Conservation (phyloP, 2,797 vertebrate genomes). For the Hoplostethus atlanticus region DNA sequence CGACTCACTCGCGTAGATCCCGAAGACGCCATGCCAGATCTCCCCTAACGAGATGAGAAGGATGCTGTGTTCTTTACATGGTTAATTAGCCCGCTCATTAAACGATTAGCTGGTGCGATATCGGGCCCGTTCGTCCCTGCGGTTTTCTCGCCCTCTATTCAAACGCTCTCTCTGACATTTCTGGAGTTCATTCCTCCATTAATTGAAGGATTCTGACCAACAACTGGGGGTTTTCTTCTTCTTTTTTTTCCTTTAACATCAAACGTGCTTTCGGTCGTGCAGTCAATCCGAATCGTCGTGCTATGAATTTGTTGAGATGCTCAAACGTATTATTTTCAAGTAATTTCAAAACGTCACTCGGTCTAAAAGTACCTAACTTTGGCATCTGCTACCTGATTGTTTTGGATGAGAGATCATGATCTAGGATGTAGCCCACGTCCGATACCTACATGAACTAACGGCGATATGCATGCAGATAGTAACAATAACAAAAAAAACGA, state of each 20-base stretch:
- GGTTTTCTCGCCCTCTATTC: constrained; percentile 33
- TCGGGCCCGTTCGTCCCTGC: constrained; percentile 28
- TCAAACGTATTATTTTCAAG: too few species aligned
- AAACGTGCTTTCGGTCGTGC: background rate
- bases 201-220: constrained; percentile 49
- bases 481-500: too few species aligned
- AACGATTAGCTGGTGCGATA: constrained; percentile 50
- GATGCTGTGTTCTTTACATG: constrained; percentile 39
- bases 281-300: too few species aligned
- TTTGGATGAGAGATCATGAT: too few species aligned
- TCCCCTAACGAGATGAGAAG: constrained; percentile 41
- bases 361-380: too few species aligned
- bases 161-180: constrained; percentile 43
- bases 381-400: too few species aligned
- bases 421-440: too few species aligned
- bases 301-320: background rate
- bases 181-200: constrained; percentile 12
- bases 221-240: too few species aligned
- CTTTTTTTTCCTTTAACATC: background rate
- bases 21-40: constrained; percentile 34
- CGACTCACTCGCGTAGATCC: constrained; percentile 24
- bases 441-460: too few species aligned
- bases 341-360: too few species aligned
- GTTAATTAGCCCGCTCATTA: constrained; percentile 59
- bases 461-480: too few species aligned